Base-by-base conservation (phyloP, 2,888 invertebrate genomes). In the Hermodice carunculata region DNA sequence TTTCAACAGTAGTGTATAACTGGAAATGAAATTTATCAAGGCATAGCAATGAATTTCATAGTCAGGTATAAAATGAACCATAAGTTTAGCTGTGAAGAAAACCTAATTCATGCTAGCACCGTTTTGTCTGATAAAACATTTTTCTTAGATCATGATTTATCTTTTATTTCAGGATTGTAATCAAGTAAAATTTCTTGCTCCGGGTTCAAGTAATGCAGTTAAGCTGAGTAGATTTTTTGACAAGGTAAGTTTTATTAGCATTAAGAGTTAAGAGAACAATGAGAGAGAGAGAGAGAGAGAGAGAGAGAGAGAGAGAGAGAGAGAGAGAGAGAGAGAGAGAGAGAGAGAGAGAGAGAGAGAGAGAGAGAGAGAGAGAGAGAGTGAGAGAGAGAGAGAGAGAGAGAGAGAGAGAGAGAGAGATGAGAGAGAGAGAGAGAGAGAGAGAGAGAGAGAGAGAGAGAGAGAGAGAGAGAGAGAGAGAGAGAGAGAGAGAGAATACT, bases 211-310 rank as follows among this genome's bases (percentile, higher is more conserved):
- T 63, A 96, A 96, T 83, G 92, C 96, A 8, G 96, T 98, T 0
- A 96, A 96, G 86, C 87, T 98, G 31, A 93, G 94, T 1, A 90
- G 95, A 80, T 98, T 98, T 88, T 96, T 96, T 85, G 98, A 98
- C 87, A 94, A 94, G 86, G 91, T 92, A 71, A 61, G 71, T 63
- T 42, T 11, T 57, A 24, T 40, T 42, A 28, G 22, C 32, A 1
- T 53, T 19, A 14, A n/a, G 14, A 24, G 17, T 8, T n/a, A n/a
- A n/a, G n/a, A n/a, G n/a, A n/a, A n/a, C n/a, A n/a, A 28, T 22
- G 48, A 24, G 26, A 49, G 49, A 49, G 49, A 49, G 26, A 24
- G 49, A 49, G 11, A 29, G 49, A n/a, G n/a, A 44, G 44, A 44
- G 44, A n/a, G 49, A 26, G 26, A 6, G n/a, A 49, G 26, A 49